Evolutionary conservation across 30 jellyfish, hydroid and myxozoan species (phyloP).

Genomic region (Aurelia sp.): DNA sequence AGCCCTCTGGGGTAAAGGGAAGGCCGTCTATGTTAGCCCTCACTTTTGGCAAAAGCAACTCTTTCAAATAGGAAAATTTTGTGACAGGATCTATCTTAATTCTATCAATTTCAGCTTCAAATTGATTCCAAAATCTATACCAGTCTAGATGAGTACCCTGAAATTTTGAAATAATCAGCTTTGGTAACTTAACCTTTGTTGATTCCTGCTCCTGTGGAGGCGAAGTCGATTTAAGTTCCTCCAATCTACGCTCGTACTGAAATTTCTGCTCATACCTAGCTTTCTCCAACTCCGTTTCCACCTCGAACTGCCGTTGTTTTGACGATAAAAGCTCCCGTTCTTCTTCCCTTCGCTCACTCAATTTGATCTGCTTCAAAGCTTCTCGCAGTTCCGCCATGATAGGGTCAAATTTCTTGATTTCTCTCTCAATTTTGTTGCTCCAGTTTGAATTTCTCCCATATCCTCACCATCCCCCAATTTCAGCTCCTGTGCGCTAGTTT

Average conservation of each 20-base stretch:
- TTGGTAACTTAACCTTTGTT: constrained; percentile 15
- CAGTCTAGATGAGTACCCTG: constrained; percentile 65
- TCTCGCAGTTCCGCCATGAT: constrained; percentile 34
- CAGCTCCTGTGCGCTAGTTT: no score
- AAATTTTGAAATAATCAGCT: constrained; percentile 17
- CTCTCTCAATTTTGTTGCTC: background rate
- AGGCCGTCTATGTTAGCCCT: constrained; percentile 16
- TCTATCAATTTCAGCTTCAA: constrained; percentile 55
- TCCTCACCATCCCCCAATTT: background rate
- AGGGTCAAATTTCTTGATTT: constrained; percentile 26
- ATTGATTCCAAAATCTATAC: constrained; percentile 55
- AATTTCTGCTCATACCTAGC: constrained; percentile 10
- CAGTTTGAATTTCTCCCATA: constrained; percentile 18
- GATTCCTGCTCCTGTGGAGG: background rate
- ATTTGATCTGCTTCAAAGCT: constrained; percentile 20
- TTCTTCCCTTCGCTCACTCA: constrained; percentile 39
- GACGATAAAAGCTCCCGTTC: constrained; percentile 35
- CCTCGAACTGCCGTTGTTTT: constrained; percentile 4
- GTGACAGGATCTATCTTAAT: constrained; percentile 45
- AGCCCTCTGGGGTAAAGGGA: constrained; percentile 69
- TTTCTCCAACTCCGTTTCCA: background rate
- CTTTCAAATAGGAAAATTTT: constrained; percentile 51
- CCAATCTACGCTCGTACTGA: background rate
- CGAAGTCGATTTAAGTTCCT: background rate
- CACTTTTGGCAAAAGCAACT: constrained; percentile 44